These are phyloP conservation scores for Eutolmus rufibarbis DNA, from an alignment of 2,888 invertebrate genomes.

Conservation along the genomic window DNA sequence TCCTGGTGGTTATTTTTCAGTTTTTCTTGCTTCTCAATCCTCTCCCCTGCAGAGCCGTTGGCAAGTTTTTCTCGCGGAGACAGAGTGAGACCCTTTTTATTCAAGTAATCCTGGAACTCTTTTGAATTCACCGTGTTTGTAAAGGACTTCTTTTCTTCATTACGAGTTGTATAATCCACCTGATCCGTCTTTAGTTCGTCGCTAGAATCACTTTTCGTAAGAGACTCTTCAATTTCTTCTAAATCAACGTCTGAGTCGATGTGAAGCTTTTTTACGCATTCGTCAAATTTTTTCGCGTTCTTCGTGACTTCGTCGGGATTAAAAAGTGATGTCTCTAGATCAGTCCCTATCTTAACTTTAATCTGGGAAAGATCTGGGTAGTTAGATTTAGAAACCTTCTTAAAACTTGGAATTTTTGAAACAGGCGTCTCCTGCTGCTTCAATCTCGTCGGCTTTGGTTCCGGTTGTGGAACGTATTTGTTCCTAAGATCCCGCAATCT, in stretches of 20 bases:
- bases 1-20: not conserved
- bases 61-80: constrained; percentile 54
- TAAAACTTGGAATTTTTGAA: constrained; percentile 54
- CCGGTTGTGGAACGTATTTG: constrained; percentile 45
- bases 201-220: constrained; percentile 59
- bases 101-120: constrained; percentile 61
- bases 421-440: not conserved
- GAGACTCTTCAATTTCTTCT: constrained; percentile 59
- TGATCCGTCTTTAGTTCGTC: constrained; percentile 53
- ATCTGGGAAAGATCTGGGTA: constrained; percentile 61
- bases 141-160: constrained; percentile 51
- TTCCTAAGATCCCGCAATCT: constrained; percentile 53
- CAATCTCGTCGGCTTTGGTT: not conserved
- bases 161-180: not conserved
- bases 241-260: constrained; percentile 61
- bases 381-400: constrained; percentile 60
- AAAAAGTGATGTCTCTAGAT: constrained; percentile 56
- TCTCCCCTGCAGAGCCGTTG: constrained; percentile 48
- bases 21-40: not conserved
- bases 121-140: constrained; percentile 62
- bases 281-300: constrained; percentile 62
- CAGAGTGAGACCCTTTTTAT: constrained; percentile 58
- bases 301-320: constrained; percentile 61
- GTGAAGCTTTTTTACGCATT: constrained; percentile 58
- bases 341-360: constrained; percentile 60